These are phyloP conservation scores for Horisme vitalbata DNA, from an alignment of 2,888 invertebrate species.

Conservation along the genomic window DNA sequence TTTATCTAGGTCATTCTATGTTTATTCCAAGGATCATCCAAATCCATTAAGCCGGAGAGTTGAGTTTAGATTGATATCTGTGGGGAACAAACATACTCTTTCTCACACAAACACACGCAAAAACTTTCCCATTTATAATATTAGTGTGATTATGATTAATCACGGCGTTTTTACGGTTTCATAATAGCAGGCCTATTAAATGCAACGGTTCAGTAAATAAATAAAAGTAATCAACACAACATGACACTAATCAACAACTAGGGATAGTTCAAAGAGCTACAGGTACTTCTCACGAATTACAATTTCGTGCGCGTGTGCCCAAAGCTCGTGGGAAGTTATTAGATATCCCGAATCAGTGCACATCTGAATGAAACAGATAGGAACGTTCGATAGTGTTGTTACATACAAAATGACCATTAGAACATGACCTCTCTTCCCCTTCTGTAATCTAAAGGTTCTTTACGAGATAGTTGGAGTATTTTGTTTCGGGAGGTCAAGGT, in stretches of 20 bases:
- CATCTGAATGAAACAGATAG: constrained; percentile 71
- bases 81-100: too few relatives aligned
- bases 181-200: not conserved
- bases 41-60: too few relatives aligned
- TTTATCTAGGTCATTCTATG: too few relatives aligned
- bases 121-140: too few relatives aligned
- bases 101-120: too few relatives aligned
- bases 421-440: constrained; percentile 47
- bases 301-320: constrained; percentile 59
- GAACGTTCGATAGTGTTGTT: constrained; percentile 61
- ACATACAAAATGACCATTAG: constrained; percentile 45
- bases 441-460: constrained; percentile 11
- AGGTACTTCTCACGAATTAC: constrained; percentile 50
- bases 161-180: too few relatives aligned
- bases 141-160: too few relatives aligned
- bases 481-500: constrained; percentile 42
- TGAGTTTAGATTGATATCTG: too few relatives aligned
- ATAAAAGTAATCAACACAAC: constrained; percentile 1
- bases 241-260: constrained; percentile 26
- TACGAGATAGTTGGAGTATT: constrained; percentile 6
- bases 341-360: constrained; percentile 69
- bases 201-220: not conserved
- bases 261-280: constrained; percentile 24
- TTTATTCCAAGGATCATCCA: too few relatives aligned
- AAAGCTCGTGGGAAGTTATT: constrained; percentile 76